Percentiles rank a stretch among this genome's conserved stretches.
phyloP scores from a whole-genome alignment of 2,888 invertebrate species.

The Marasmarcha lunaedactyla region DNA sequence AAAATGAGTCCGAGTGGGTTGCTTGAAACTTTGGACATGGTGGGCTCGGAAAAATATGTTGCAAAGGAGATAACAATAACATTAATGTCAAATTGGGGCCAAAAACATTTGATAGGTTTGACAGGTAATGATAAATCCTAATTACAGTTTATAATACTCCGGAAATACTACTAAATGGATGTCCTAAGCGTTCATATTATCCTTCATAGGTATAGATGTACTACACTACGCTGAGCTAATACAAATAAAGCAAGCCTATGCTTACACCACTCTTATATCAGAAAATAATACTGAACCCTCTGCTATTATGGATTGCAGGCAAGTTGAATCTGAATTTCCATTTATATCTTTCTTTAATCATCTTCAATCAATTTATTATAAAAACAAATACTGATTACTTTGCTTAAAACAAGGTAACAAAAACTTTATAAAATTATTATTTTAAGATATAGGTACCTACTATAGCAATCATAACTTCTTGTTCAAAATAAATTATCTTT shows the following conservation, averaged over 20 bases:
- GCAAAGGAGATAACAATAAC: constrained; percentile 62
- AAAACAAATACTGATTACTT: too few relatives aligned
- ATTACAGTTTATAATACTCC: too few relatives aligned
- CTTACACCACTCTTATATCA: constrained; percentile 34
- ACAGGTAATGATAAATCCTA: constrained; percentile 59
- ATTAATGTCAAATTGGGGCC: constrained; percentile 75
- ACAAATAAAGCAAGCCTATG: constrained; percentile 37
- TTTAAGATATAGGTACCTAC: too few relatives aligned
- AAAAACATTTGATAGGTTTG: constrained; percentile 69
- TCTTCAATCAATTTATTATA: too few relatives aligned
- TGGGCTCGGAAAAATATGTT: constrained; percentile 37
- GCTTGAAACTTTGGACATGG: constrained; percentile 22
- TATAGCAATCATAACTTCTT: too few relatives aligned
- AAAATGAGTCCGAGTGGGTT: constrained; percentile 30
- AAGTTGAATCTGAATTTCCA: neutral
- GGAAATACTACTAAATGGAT: too few relatives aligned
- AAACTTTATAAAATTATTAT: too few relatives aligned
- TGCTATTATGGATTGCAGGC: constrained; percentile 16
- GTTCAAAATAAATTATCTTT: too few relatives aligned
- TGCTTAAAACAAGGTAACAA: too few relatives aligned
- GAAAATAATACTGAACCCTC: constrained; percentile 23
- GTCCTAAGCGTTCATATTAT: neutral
- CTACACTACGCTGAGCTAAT: constrained; percentile 37
- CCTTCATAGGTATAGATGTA: constrained; percentile 59
- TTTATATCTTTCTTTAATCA: neutral